Percentiles rank a stretch among this genome's conserved stretches.
phyloP scores from a whole-genome alignment of 2,797 vertebrate genomes.

The Rhinoraja longicauda region DNA sequence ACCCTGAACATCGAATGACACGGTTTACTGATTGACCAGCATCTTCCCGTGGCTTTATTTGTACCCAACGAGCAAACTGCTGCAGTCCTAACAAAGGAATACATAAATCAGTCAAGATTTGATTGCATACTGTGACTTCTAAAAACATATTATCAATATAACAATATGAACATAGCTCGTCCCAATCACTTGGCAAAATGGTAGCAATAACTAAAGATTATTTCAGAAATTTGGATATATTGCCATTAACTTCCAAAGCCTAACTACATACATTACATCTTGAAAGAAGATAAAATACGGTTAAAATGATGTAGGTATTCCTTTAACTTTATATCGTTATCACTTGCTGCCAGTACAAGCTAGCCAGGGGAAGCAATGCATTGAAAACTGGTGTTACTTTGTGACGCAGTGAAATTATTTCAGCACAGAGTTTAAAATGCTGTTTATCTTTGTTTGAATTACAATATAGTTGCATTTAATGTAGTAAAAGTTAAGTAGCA shows the following conservation, averaged over 20 bases:
- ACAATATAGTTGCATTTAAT: neutral
- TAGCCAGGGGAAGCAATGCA: neutral
- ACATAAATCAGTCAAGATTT: slow-evolving; percentile 17
- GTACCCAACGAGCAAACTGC: slow-evolving; percentile 28
- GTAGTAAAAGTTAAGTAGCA: slow-evolving; percentile 16
- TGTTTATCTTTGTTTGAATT: slow-evolving; percentile 9
- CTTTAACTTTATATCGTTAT: neutral
- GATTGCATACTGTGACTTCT: slow-evolving; percentile 20
- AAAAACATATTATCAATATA: neutral
- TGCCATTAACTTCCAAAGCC: slow-evolving; percentile 24
- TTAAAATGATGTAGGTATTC: neutral
- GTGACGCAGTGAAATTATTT: slow-evolving; percentile 35
- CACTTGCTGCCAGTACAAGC: slow-evolving; percentile 13
- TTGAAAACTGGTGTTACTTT: slow-evolving; percentile 34
- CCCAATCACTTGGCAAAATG: neutral
- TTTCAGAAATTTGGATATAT: neutral
- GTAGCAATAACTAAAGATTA: neutral
- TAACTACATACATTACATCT: neutral
- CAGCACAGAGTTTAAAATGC: slow-evolving; percentile 29
- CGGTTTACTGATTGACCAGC: slow-evolving; percentile 27
- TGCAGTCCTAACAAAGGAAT: slow-evolving; percentile 35
- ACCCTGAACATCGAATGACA: slow-evolving; percentile 28
- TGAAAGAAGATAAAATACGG: neutral
- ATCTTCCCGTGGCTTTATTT: slow-evolving; percentile 5
- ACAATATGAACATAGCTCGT: neutral